Evolutionary conservation across 2,797 vertebrate species (phyloP), one percentile per base, ranked within the genome.

Genomic region (Hippopotamyrus pictus): DNA sequence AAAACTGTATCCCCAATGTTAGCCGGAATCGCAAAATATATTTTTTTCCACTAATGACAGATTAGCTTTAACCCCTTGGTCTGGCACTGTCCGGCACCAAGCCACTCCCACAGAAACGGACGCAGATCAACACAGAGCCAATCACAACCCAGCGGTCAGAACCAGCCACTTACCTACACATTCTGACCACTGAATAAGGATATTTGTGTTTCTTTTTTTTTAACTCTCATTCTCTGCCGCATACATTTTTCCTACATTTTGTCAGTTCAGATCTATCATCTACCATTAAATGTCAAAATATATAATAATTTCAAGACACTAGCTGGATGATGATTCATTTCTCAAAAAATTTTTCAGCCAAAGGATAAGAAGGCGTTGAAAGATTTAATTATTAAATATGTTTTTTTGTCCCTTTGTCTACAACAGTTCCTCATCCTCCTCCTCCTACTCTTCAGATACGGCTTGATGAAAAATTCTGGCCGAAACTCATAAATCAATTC

Each of bases 81-180:
- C 37, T 73, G 84, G 73, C 88, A 88, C 88, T 86, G 65, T 88
- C 51, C n/a, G 4, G 5, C 8, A n/a, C 73, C 22, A 57, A 73
- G 89, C 87, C 8, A 90, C 88, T 90, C 87, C 90, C 89, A 88
- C 87, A 84, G 76, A 90, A 65, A 76, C 8, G 1, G 69, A 29
- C 29, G 14, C 29, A 73, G 65, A 6, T 33, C 65, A 29, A 29
- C 25, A 3, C 65, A 14, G 29, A 29, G 9, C 29, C 12, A 0
- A 33, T 41, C 33, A 41, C 11, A 17, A 41, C 69, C 33, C 29
- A 76, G 33, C 2, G 1, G 33, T 41, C 69, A 76, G 69, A 41
- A 76, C 29, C 51, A 5, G 84, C 83, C 62, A 25, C 12, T 37
- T 57, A 54, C 51, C 14, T 86, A 50, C 48, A 54, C 46, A 48